Percentiles rank a stretch among this genome's conserved stretches.
These are phyloP conservation scores for Oceanites oceanicus DNA, from an alignment of 2,113 vertebrate genomes.

Conservation along the genomic window DNA sequence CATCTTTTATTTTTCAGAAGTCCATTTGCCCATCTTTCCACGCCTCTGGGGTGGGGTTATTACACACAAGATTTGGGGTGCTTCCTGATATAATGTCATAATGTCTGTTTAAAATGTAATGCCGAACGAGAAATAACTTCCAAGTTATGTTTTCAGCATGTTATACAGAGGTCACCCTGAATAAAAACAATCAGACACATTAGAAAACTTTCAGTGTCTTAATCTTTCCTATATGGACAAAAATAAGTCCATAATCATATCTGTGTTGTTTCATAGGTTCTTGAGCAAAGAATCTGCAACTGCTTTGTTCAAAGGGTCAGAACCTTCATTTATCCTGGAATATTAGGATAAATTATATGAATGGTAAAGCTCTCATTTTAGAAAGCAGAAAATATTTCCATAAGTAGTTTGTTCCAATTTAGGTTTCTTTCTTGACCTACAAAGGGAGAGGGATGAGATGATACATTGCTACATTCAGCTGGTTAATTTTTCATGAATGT, in stretches of 20 bases:
- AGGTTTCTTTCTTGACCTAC: neutral
- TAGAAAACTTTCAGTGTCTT: neutral
- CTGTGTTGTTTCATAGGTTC: neutral
- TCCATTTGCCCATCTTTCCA: neutral
- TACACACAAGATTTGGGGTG: neutral
- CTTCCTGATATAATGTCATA: neutral
- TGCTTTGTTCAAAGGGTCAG: neutral
- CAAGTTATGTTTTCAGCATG: neutral
- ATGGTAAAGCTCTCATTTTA: neutral
- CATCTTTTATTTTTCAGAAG: neutral
- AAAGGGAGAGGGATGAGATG: neutral
- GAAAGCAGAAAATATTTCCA: neutral
- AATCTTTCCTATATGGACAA: neutral
- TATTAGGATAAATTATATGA: neutral
- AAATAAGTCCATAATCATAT: neutral
- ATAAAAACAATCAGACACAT: neutral
- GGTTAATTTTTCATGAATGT: neutral
- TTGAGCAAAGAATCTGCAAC: neutral
- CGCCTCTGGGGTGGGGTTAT: neutral
- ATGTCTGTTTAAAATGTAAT: neutral
- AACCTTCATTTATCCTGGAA: neutral
- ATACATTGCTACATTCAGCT: neutral
- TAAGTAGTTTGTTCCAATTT: neutral
- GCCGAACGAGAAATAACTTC: neutral
- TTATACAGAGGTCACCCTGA: neutral